Base-by-base conservation (phyloP, 2,888 invertebrate species). In the Eupeodes luniger region DNA sequence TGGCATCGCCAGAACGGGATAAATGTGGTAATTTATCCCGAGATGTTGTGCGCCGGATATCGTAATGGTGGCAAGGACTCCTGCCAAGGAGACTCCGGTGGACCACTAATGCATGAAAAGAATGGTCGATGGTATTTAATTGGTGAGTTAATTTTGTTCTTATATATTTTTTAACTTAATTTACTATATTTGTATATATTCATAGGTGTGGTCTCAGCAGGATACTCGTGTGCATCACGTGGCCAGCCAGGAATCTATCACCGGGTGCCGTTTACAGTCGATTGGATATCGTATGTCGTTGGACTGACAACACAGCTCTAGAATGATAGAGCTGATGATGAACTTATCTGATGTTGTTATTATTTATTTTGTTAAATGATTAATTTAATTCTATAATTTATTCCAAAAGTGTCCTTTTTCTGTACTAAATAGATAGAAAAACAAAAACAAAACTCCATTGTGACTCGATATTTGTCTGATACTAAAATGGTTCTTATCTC, bases 211-310 rank as follows among this genome's bases (percentile, higher is more conserved):
- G 98, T 98, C 0, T 98, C 98, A 0, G 98, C 98, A 0, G 98
- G 98, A 5, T 98, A 98, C 94, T 98, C 98, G 0, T 98, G 98
- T 92, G 98, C 98, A 0, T 98, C 98, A 91, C 95, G 98, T 16
- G 98, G 98, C 19, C 98, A 98, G 92, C 98, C 98, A 0, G 98
- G 98, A 69, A 98, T 98, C 91, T 98, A 98, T 94, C 98, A 98
- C 93, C 95, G 98, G 90, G 98, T 98, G 7, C 97, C 98, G 0
- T 97, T 98, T 92, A 98, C 98, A 0, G 98, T 98, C 7, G 98
- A 98, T 93, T 98, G 98, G 98, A 98, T 98, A 90, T 95, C 95
- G 85, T 95, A 95, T 90, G 95, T 95, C 1, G 95, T 93, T 62
- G 94, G 93, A 80, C 91, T 93, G 77, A 93, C 93, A 80, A 90